Conservation (phyloP, 2,797 vertebrate genomes). For the Phataginus tetradactyla region DNA sequence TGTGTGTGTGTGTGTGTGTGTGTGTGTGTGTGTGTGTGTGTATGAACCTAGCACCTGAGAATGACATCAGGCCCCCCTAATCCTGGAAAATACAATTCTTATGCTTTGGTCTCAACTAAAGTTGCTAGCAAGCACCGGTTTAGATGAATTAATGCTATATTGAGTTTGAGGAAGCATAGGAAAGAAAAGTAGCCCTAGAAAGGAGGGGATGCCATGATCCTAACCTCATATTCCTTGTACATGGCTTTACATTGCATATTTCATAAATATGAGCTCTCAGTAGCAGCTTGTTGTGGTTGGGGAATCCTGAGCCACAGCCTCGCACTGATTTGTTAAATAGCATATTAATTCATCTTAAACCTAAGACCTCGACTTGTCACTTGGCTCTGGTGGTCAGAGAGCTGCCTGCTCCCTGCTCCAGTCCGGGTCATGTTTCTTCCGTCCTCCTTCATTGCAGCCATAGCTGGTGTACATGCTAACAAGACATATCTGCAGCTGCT, state of each 20-base stretch:
- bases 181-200: background rate
- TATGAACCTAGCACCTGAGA: background rate
- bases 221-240: background rate
- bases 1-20: no score
- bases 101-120: background rate
- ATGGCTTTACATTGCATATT: background rate
- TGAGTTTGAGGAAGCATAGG: background rate
- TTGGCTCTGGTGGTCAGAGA: background rate
- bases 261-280: background rate
- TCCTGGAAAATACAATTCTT: background rate
- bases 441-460: accelerated
- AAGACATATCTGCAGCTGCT: background rate
- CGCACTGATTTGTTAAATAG: background rate
- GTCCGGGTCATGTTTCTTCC: background rate
- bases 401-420: background rate
- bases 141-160: background rate
- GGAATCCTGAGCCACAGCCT: background rate
- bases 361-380: background rate
- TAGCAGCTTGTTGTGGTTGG: background rate
- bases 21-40: background rate
- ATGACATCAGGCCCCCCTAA: background rate
- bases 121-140: background rate
- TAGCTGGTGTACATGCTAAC: accelerated
- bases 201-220: background rate
- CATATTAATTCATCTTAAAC: background rate